These are phyloP conservation scores for Drosophila hydei DNA, from an alignment of 1,140 invertebrate genomes.

Conservation along the genomic window DNA sequence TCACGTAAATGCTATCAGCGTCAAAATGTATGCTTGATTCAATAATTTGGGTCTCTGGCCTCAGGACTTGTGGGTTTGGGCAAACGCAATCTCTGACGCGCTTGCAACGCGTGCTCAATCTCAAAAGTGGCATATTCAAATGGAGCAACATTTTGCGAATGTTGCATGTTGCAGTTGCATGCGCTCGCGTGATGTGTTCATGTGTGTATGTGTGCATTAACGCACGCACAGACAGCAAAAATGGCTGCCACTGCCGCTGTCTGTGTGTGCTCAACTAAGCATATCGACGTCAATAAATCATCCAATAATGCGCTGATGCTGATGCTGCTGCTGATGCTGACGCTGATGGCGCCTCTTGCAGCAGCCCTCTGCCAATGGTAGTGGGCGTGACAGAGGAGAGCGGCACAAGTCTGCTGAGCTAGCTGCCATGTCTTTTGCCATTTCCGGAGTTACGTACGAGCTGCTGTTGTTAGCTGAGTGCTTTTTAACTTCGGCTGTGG, in stretches of 20 bases:
- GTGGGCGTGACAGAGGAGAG: conserved; percentile 3
- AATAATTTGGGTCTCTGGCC: conserved; percentile 29
- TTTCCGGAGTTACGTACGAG: conserved; percentile 69
- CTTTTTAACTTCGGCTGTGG: conserved; percentile 66
- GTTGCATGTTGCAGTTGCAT: conserved; percentile 31
- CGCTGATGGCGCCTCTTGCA: conserved; percentile 50
- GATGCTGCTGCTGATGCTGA: conserved; percentile 38
- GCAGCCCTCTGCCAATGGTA: conserved; percentile 11
- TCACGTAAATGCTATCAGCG: conserved; percentile 32
- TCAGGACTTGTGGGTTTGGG: conserved; percentile 11
- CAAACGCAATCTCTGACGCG: conserved; percentile 60
- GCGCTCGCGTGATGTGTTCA: conserved; percentile 17
- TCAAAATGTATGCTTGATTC: conserved; percentile 37
- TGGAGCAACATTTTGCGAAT: conserved; percentile 50
- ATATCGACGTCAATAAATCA: conserved; percentile 83
- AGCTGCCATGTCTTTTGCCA: conserved; percentile 64
- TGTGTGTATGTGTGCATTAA: conserved; percentile 24
- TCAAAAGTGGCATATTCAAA: conserved; percentile 68
- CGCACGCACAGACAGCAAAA: conserved; percentile 63
- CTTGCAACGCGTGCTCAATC: conserved; percentile 58
- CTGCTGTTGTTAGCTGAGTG: conserved; percentile 60
- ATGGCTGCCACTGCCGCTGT: conserved; percentile 38
- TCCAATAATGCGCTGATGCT: conserved; percentile 77
- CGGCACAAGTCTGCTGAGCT: conserved; percentile 10
- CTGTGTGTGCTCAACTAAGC: conserved; percentile 72